Conservation (phyloP, 2,888 invertebrate species). For the Nephrotoma guestfalica region DNA sequence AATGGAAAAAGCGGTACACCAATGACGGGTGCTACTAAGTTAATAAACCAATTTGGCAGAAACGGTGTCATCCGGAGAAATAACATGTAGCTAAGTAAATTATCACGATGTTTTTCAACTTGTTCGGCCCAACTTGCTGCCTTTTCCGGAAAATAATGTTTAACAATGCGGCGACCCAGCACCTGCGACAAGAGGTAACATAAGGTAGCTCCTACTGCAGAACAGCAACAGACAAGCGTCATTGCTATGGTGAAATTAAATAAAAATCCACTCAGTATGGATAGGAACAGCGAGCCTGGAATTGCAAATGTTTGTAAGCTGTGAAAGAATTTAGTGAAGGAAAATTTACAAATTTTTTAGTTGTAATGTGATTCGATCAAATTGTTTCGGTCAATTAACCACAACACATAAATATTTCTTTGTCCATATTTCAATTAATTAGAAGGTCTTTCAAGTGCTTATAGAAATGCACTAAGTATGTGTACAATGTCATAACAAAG, state of each 20-base stretch:
- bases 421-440: not conserved
- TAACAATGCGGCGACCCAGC: slow-evolving; percentile 71
- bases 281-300: slow-evolving; percentile 95
- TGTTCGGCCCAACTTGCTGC: slow-evolving; percentile 73
- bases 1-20: slow-evolving; percentile 89
- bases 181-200: slow-evolving; percentile 90
- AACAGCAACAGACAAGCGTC: slow-evolving; percentile 79
- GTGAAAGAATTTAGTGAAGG: not conserved
- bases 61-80: slow-evolving; percentile 95
- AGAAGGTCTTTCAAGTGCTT: not conserved
- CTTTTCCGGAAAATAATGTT: slow-evolving; percentile 75
- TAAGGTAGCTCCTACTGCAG: slow-evolving; percentile 86
- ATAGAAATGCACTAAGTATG: not conserved
- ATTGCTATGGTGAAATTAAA: slow-evolving; percentile 89
- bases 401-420: not conserved
- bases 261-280: slow-evolving; percentile 91
- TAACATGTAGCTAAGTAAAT: slow-evolving; percentile 90
- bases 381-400: not conserved
- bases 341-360: not conserved
- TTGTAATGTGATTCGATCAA: not conserved
- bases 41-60: slow-evolving; percentile 98
- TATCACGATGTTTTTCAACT: slow-evolving; percentile 72
- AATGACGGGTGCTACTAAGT: slow-evolving; percentile 90
- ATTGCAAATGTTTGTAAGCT: slow-evolving; percentile 99
- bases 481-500: not conserved